Evolutionary conservation across 2,888 invertebrate species (phyloP).

Genomic region (Choristoneura rosaceana): DNA sequence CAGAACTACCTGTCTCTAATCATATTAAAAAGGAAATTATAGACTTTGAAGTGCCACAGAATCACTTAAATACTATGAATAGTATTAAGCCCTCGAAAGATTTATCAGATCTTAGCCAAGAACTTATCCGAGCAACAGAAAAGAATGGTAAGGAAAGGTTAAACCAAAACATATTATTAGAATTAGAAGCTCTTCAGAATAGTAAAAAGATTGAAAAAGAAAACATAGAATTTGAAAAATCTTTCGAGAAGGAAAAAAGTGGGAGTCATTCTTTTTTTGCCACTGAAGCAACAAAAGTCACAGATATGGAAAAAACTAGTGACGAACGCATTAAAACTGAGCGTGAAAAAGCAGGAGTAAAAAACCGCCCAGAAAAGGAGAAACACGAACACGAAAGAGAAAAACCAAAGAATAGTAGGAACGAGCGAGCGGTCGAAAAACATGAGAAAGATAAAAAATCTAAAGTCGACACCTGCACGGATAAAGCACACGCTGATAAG

Average conservation of each 20-base stretch:
- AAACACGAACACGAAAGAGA: constrained; percentile 60
- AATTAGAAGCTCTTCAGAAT: constrained; percentile 56
- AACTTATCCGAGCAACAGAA: constrained; percentile 57
- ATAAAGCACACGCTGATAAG: constrained; percentile 61
- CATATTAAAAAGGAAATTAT: constrained; percentile 63
- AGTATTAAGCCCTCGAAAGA: constrained; percentile 62
- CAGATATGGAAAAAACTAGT: constrained; percentile 70
- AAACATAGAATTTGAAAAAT: constrained; percentile 76
- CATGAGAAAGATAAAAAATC: constrained; percentile 73
- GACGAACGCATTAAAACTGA: constrained; percentile 73
- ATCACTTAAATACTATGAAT: constrained; percentile 61
- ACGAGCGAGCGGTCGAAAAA: constrained; percentile 52
- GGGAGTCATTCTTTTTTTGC: constrained; percentile 52
- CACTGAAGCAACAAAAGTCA: constrained; percentile 55
- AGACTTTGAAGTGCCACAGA: constrained; percentile 60
- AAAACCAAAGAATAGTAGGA: constrained; percentile 39
- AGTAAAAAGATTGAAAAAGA: constrained; percentile 73
- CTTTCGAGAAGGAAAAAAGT: constrained; percentile 71
- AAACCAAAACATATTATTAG: constrained; percentile 54
- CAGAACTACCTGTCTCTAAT: constrained; percentile 56
- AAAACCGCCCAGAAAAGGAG: constrained; percentile 65
- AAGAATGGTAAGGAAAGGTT: constrained; percentile 64
- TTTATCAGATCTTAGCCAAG: constrained; percentile 54
- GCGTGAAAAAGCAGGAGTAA: constrained; percentile 70
- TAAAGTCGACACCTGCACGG: constrained; percentile 56